Evolutionary conservation across 1,140 invertebrate species (phyloP).

Genomic region (Drosophila aff.): DNA sequence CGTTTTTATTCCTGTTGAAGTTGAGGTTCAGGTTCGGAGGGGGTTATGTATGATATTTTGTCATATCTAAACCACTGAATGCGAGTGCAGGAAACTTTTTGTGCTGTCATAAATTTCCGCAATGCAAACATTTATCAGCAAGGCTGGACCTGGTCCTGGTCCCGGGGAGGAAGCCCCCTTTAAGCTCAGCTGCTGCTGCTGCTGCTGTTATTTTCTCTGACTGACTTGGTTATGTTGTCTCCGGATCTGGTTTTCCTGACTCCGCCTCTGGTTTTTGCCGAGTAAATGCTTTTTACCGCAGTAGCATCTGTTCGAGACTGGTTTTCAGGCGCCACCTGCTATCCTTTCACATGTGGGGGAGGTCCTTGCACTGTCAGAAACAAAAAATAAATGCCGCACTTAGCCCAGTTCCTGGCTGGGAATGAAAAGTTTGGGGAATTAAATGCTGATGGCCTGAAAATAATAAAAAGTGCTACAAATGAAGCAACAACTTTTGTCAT

Average conservation of each 20-base stretch:
- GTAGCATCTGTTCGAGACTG: slow-evolving; percentile 49
- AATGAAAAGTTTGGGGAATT: slow-evolving; percentile 19
- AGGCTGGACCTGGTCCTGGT: slow-evolving; percentile 39
- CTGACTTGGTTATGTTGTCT: slow-evolving; percentile 47
- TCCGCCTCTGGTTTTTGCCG: slow-evolving; percentile 39
- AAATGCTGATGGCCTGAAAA: slow-evolving; percentile 10
- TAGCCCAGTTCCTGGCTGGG: not conserved
- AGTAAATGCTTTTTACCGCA: slow-evolving; percentile 74
- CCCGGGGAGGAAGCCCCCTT: slow-evolving; percentile 9
- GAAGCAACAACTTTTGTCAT: slow-evolving; percentile 58
- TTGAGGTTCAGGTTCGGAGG: not conserved
- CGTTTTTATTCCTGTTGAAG: slow-evolving; percentile 15
- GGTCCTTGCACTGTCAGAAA: slow-evolving; percentile 19
- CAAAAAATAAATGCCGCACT: slow-evolving; percentile 1
- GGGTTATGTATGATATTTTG: slow-evolving; percentile 67
- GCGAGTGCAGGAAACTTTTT: slow-evolving; percentile 72
- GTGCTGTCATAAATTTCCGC: slow-evolving; percentile 77
- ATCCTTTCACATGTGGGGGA: slow-evolving; percentile 18
- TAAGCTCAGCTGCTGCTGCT: slow-evolving; percentile 43
- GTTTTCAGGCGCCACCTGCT: slow-evolving; percentile 28
- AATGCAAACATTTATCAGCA: slow-evolving; percentile 80
- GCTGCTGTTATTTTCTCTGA: slow-evolving; percentile 44
- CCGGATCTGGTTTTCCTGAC: slow-evolving; percentile 10
- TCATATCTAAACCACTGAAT: slow-evolving; percentile 79
- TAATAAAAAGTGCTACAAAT: slow-evolving; percentile 33